Evolutionary conservation across 92 coral and sea anemone genomes (phyloP), one percentile per base, ranked within the genome.

Genomic region (Palythoa heliodiscus): DNA sequence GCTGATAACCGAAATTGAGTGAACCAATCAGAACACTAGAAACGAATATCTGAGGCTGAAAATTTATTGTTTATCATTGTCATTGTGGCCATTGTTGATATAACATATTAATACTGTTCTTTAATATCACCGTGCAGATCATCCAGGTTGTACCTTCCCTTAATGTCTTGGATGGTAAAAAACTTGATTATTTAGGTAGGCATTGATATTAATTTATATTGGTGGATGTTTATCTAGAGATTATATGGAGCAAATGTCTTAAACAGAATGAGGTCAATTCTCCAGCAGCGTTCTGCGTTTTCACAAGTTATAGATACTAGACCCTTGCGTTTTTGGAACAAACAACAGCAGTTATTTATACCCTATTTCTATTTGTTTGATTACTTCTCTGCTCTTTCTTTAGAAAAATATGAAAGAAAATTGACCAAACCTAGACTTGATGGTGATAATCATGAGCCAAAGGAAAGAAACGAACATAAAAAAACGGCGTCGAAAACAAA

Each of bases 121-220:
- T 58, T 58, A 58, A 14, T 58, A 19, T 58, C 20, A 53, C 68
- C 23, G 7, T 6, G 54, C 79, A 83, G 87, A 54, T 83, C 14
- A 66, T 83, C 60, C 20, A 69, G 78, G 52, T 83, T 29, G 79
- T 71, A 39, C 87, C 80, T 48, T 83, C 87, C 4, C 87, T 83
- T 39, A 79, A 83, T 19, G 78, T 83, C 53, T 52, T 83, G 23
- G 87, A 83, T 83, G 87, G 87, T n/a, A 69, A 71, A 54, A 52
- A 58, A 17, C 77, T 83, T 83, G 66, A 25, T 54, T 83, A 83
- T 53, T 23, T 83, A 19, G 79, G 87, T 71, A 83, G 14, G 68
- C 4, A 7, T 13, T 17, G 7, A 17, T 10, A 8, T 53, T 14
- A 0, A 57, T 17, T 57, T 57, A 4, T 17, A 7, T 17, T 57